Conservation (phyloP, 35 echinoderm and acorn worm species). For the Antedon bifida region DNA sequence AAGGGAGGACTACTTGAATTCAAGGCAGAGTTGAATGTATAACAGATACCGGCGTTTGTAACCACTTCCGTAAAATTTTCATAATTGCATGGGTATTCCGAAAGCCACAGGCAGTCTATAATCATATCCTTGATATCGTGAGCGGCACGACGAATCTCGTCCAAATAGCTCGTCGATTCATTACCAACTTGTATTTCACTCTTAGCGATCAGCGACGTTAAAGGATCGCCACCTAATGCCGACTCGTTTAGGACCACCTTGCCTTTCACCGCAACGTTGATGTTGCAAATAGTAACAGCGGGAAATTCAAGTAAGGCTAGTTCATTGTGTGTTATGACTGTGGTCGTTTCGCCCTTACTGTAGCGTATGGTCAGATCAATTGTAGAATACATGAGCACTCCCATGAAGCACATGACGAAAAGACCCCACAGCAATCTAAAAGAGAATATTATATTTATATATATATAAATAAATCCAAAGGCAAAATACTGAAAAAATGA, state of each 20-base stretch:
- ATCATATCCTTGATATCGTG: neutral
- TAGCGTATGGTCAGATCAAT: neutral
- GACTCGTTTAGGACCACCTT: no score
- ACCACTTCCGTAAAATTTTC: constrained; percentile 53
- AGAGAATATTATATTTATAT: neutral
- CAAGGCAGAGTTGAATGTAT: constrained; percentile 39
- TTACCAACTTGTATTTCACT: no score
- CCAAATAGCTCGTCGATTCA: no score
- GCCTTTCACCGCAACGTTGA: neutral
- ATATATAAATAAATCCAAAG: no score
- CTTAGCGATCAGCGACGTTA: no score
- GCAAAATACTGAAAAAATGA: no score
- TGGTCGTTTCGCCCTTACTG: neutral
- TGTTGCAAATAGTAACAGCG: neutral
- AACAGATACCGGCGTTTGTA: constrained; percentile 58
- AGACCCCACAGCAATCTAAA: neutral
- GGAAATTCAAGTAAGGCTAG: neutral
- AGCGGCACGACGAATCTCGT: neutral
- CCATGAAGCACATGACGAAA: neutral
- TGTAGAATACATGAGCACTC: neutral
- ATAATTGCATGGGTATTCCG: constrained; percentile 6
- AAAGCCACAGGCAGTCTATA: constrained; percentile 11
- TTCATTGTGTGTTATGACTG: neutral
- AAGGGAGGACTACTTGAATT: neutral
- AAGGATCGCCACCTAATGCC: no score